phyloP scores from a whole-genome alignment of 2,888 invertebrate species.

The Balanococcus diminutus region DNA sequence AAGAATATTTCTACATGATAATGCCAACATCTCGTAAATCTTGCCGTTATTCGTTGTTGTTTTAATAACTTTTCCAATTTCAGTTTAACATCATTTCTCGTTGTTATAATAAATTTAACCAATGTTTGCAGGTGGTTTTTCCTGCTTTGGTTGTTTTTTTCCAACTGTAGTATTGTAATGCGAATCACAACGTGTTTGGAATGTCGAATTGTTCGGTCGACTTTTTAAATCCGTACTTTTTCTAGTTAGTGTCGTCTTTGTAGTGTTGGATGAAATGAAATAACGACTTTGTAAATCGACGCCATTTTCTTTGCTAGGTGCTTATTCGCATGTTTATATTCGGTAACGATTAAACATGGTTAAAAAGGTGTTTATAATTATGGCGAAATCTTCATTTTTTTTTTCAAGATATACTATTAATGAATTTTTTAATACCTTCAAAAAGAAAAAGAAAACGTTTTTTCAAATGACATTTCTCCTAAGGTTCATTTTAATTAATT shows the following conservation, averaged over 20 bases:
- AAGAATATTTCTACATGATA: neutral
- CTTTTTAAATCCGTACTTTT: too few relatives aligned
- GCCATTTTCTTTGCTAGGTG: too few relatives aligned
- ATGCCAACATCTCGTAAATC: neutral
- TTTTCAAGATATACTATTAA: neutral
- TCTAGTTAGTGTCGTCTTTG: too few relatives aligned
- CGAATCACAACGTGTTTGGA: too few relatives aligned
- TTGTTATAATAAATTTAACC: neutral
- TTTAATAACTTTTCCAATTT: conserved; percentile 1
- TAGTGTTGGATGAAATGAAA: too few relatives aligned
- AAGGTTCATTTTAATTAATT: conserved; percentile 17
- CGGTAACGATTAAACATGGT: neutral
- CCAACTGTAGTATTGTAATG: neutral
- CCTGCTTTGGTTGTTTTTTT: neutral
- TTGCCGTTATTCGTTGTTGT: neutral
- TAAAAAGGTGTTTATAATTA: neutral
- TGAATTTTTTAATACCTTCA: neutral
- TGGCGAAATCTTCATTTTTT: neutral
- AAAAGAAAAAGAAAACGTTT: neutral
- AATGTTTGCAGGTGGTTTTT: neutral
- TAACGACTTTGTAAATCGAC: too few relatives aligned
- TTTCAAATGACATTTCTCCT: neutral
- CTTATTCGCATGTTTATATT: neutral
- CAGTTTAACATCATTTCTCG: neutral
- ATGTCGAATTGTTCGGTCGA: too few relatives aligned